Evolutionary conservation across 2,113 vertebrate species (phyloP), one percentile per base, ranked within the genome.

Genomic region (Aleadryas rufinucha): DNA sequence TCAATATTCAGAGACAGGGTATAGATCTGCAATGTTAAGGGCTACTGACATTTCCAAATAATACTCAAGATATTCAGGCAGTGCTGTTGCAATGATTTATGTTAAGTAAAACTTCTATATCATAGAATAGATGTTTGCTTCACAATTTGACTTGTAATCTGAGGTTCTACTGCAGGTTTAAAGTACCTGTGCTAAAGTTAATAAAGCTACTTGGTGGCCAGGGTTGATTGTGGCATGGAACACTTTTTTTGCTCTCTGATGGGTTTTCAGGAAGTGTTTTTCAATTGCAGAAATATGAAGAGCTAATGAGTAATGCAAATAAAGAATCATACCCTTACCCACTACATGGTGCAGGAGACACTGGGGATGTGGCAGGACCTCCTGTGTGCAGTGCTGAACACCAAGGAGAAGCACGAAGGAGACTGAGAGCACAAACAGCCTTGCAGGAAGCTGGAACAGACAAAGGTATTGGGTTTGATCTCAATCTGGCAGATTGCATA

Each of bases 231-330:
- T 69, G 28, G 10, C 9, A 42, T 63, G 65, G 81, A 90, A 54
- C 7, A 3, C 13, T 19, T 50, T 39, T 75, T 78, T 76, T 56
- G 54, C 31, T 49, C 4, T 33, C 8, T 64, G 23, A 31, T 77
- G 66, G 16, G 7, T 80, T 94, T 94, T 89, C 68, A 91, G 50
- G 7, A 52, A 44, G 24, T 87, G 17, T 80, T 93, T 83, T 70
- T 93, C 35, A 26, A 52, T 94, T 96, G 63, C 91, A 97, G 97
- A 95, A 87, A 87, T 81, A 77, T 4, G 94, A 97, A 75, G 63
- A 92, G 16, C 30, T 91, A 21, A 4, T 57, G n/a, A 90, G 5
- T 50, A 84, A 44, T 37, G 39, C 61, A 42, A 92, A 75, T 72
- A 63, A 90, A 57, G 72, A 28, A 45, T 70, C 59, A 11, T 35